Percentiles rank a stretch among this genome's conserved stretches.
Conservation (phyloP, 2,113 vertebrate genomes). For the Callocephalon fimbriatum region DNA sequence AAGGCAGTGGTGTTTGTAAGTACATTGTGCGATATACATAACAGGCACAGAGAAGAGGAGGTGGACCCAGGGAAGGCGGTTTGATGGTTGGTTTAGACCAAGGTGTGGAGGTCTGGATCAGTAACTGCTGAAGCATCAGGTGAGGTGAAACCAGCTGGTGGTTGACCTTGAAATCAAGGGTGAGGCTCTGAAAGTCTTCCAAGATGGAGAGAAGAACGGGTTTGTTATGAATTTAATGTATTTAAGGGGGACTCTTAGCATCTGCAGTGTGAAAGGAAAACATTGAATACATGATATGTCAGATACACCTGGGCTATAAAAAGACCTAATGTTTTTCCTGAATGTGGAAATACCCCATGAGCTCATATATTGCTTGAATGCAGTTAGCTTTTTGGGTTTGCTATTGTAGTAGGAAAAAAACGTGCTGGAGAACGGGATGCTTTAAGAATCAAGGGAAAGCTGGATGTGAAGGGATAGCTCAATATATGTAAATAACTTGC, state of each 20-base stretch:
- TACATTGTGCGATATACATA: accelerated
- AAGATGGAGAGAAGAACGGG: background rate
- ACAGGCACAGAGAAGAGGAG: background rate
- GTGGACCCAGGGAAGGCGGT: background rate
- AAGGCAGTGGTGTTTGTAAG: background rate
- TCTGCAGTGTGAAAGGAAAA: background rate
- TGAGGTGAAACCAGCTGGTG: background rate
- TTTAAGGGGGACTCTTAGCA: background rate
- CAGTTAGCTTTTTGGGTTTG: background rate
- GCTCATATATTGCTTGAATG: background rate
- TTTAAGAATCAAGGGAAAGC: background rate
- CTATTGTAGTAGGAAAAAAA: background rate
- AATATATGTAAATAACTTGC: background rate
- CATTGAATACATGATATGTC: accelerated
- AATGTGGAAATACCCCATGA: background rate
- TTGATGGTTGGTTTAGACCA: accelerated
- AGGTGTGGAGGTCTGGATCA: background rate
- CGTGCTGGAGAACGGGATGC: background rate
- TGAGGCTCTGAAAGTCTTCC: background rate
- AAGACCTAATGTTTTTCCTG: background rate
- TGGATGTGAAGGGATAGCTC: background rate
- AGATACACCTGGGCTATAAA: background rate
- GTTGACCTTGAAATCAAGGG: background rate
- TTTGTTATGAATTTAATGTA: background rate
- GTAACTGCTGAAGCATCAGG: background rate